Base-by-base conservation (phyloP, 2,113 vertebrate species). In the Vulpes vulpes region DNA sequence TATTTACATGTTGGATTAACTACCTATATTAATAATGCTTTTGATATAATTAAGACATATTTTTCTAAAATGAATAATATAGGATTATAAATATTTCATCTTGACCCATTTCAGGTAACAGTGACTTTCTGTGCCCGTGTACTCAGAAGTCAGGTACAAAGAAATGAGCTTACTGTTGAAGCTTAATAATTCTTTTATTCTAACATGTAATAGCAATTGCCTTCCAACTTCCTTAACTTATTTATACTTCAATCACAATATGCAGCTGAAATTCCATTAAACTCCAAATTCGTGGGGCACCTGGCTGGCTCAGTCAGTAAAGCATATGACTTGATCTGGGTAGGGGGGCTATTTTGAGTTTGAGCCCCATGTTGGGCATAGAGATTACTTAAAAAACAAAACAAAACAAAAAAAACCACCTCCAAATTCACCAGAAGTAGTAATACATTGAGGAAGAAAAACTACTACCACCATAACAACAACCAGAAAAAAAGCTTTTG, bases 11-110 rank as follows among this genome's bases (percentile, higher is more conserved):
- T 94, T 96, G 57, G 65, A 27, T 81, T 78, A 76, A 3, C 30
- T 95, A 74, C 49, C 73, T 84, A 2, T 76, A 8, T 55, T 78
- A 82, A 89, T 32, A 67, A 64, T 83, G 16, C 8, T 53, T 95
- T 95, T 96, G 30, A 79, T 79, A 62, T 67, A 89, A 91, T 81
- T 78, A 65, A 93, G 20, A 92, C 8, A 38, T n/a, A 71, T 64
- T 92, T 76, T 80, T 95, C 20, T 69, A 86, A 96, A 97, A 94
- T 85, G 32, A 95, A 32, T 91, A 69, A 38, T 89, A 62, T 81
- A 76, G 10, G 30, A 25, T 81, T 85, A 65, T 30, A 81, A 90
- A 43, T 59, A 51, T 86, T 82, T 86, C 86, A 86, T 84, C 12
- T 81, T 53, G 27, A 74, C 67, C 65, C 7, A 32, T 92, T 49